Evolutionary conservation across 2,888 invertebrate genomes (phyloP), one percentile per base, ranked within the genome.

Genomic region (Latrodectus hesperus): DNA sequence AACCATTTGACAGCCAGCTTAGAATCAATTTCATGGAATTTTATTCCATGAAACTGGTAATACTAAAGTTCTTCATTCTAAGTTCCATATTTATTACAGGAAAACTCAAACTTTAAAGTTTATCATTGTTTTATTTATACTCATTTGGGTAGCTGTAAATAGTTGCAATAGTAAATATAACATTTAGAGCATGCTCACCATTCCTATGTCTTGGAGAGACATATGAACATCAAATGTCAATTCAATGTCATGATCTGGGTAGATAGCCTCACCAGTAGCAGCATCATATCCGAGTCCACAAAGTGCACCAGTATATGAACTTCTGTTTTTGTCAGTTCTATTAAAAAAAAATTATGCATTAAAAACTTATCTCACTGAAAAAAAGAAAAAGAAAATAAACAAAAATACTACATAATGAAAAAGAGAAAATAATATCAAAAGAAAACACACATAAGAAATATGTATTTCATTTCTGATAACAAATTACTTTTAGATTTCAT

Each of bases 221-320:
- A 93, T 90, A 68, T 90, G 87, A 22, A 91, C 90, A 92, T 98
- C 97, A 91, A 98, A 95, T 79, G 94, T 92, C 11, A 98, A 92
- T 77, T 96, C 95, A 91, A 98, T 94, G 92, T 99, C 98, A 92
- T 98, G 97, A 90, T 97, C 96, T 11, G 95, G 95, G 92, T 95
- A 96, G 80, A 95, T 92, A 0, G 97, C 93, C 73, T 92, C 91
- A 26, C 93, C 93, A 0, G 93, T 94, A 1, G 90, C 90, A 0
- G 93, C 92, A 88, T 95, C 92, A 91, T 93, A 94, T 53, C 98
- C 98, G 12, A 98, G 93, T 0, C 98, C 98, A 92, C 97, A 97
- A 55, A 98, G 93, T 16, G 96, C 95, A 26, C 96, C 95, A 64
- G 95, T 95, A 91, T 96, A 96, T 38, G 94, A 94, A 0, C 94